Percentiles rank a stretch among this genome's conserved stretches.
Conservation (phyloP, 2,113 vertebrate species). For the Elephas maximus region DNA sequence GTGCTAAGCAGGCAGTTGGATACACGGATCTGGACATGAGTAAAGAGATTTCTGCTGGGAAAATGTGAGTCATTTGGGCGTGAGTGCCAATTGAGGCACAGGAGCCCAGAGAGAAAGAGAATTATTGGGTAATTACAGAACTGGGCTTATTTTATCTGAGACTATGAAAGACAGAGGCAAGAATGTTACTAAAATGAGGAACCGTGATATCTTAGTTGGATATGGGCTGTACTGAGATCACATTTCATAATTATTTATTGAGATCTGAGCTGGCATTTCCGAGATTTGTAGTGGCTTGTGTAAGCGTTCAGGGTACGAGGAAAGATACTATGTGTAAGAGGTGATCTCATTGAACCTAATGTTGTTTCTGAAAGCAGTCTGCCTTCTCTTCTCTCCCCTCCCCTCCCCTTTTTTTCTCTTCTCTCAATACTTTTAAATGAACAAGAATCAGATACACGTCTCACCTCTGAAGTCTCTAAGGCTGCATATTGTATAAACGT, state of each 20-base stretch:
- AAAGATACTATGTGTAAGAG: neutral
- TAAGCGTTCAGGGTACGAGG: neutral
- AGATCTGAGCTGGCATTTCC: neutral
- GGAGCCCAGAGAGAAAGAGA: neutral
- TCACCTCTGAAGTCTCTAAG: neutral
- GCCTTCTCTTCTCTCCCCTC: neutral
- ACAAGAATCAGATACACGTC: neutral
- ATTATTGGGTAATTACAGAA: neutral
- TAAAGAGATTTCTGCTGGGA: neutral
- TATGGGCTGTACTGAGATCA: neutral
- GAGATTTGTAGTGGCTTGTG: neutral
- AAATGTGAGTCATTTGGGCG: neutral
- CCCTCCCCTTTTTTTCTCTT: too few species aligned
- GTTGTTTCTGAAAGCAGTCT: neutral
- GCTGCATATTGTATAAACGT: neutral
- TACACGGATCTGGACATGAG: neutral
- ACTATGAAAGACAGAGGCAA: neutral
- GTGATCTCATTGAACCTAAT: neutral
- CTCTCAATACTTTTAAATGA: neutral
- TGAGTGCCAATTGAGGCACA: neutral
- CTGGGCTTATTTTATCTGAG: neutral
- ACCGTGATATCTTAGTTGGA: neutral
- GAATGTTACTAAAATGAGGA: neutral
- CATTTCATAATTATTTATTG: constrained; percentile 8
- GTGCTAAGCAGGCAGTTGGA: neutral